Base-by-base conservation (phyloP, 2,113 vertebrate species). In the Psophia crepitans region DNA sequence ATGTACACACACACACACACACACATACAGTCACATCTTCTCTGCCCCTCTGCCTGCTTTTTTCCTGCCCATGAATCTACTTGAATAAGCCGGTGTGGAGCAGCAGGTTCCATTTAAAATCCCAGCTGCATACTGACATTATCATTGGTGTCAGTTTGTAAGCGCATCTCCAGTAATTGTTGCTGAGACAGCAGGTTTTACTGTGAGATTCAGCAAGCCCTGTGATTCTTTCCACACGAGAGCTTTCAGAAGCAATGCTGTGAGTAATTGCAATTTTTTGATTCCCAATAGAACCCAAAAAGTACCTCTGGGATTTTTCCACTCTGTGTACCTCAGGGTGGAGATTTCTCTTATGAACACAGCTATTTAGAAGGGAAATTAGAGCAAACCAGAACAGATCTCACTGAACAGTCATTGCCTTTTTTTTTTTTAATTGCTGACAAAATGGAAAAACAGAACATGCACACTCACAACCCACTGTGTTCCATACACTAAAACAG, bases 171-270 rank as follows among this genome's bases (percentile, higher is more conserved):
- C 76, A 76, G 61, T 79, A 94, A 86, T 73, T 69, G 57, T 85
- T 96, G 94, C 88, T 89, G 95, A 97, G 90, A 48, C 81, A 94
- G 78, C 86, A 93, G 81, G 58, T 91, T 97, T 94, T 89, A 43
- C 70, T 64, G 37, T 24, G 64, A 74, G 76, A 77, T 75, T 85
- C 82, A 77, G 71, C 69, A 88, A 90, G 33, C 43, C 51, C 39
- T 1, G 0, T 79, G 73, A 93, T 91, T 70, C 41, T 85, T 58
- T 90, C 65, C 30, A 75, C 80, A 94, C 0, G 1, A 90, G 49
- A 93, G 89, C 44, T 94, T 84, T 57, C n/a, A 53, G 58, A 74
- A 75, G 63, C 28, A 86, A 56, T 41, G 30, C 19, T 92, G 66
- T 53, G 35, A 93, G 35, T 60, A 49, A 61, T 74, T 82, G 60